Conservation (phyloP, 1,140 invertebrate species). For the Drosophila lini region DNA sequence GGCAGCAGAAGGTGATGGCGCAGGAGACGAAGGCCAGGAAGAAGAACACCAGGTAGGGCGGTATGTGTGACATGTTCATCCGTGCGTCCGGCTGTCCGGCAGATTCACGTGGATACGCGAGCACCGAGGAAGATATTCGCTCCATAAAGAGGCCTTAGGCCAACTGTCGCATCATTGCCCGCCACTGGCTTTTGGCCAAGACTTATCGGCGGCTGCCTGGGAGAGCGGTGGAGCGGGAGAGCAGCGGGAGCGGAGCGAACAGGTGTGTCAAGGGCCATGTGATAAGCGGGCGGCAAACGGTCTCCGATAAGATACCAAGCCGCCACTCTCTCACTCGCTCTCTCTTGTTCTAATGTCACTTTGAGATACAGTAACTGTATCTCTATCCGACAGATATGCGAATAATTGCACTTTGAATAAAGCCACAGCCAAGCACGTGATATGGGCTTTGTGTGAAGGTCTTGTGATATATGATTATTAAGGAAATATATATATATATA, state of each 20-base stretch:
- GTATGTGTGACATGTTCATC: slow-evolving; percentile 50
- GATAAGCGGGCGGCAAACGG: slow-evolving; percentile 31
- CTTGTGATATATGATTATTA: neutral
- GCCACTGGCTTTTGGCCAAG: slow-evolving; percentile 38
- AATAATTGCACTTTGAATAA: slow-evolving; percentile 25
- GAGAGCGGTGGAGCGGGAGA: neutral
- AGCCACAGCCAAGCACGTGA: slow-evolving; percentile 16
- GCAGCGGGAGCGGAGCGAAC: slow-evolving; percentile 11
- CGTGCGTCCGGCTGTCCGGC: neutral
- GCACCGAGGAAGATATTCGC: slow-evolving; percentile 27
- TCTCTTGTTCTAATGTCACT: slow-evolving; percentile 17
- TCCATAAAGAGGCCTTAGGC: slow-evolving; percentile 41
- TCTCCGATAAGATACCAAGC: slow-evolving; percentile 36
- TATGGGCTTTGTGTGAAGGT: neutral
- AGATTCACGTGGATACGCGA: slow-evolving; percentile 20
- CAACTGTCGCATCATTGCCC: slow-evolving; percentile 37
- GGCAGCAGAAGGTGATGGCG: slow-evolving; percentile 61
- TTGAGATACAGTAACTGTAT: slow-evolving; percentile 11
- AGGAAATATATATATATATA: neutral
- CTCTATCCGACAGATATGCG: slow-evolving; percentile 38
- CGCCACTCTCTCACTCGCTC: neutral
- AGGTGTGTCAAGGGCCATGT: slow-evolving; percentile 51
- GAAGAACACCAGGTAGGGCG: slow-evolving; percentile 65
- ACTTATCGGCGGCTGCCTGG: slow-evolving; percentile 38
- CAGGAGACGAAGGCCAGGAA: slow-evolving; percentile 70